Percentiles rank a stretch among this genome's conserved stretches.
These are phyloP conservation scores for Lamproptera curius DNA, from an alignment of 2,888 invertebrate species.

Conservation along the genomic window DNA sequence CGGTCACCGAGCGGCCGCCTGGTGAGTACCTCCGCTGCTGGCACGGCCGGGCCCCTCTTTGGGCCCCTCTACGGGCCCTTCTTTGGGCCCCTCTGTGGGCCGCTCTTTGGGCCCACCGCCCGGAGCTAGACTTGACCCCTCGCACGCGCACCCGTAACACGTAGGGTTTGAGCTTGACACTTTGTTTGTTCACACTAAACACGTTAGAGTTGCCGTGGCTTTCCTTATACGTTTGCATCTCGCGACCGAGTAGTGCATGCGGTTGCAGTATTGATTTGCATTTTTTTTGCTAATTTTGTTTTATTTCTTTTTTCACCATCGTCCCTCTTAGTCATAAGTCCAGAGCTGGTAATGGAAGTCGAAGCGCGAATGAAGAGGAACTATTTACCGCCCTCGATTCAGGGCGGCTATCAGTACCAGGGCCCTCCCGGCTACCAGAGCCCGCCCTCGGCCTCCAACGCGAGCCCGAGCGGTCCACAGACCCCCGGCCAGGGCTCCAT, in stretches of 20 bases:
- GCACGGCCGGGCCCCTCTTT: too few relatives aligned
- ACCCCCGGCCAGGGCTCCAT: slow-evolving; percentile 41
- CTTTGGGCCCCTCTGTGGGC: too few relatives aligned
- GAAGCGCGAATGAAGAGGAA: slow-evolving; percentile 92
- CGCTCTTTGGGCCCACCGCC: too few relatives aligned
- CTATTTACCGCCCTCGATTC: slow-evolving; percentile 85
- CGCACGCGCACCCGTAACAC: too few relatives aligned
- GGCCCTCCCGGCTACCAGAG: slow-evolving; percentile 50
- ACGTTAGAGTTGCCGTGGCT: not conserved
- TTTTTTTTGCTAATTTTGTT: slow-evolving; percentile 35
- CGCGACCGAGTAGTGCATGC: slow-evolving; percentile 34
- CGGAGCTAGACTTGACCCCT: too few relatives aligned
- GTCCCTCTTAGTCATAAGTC: slow-evolving; percentile 86
- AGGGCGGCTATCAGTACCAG: slow-evolving; percentile 61
- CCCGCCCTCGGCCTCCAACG: slow-evolving; percentile 38
- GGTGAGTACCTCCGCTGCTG: slow-evolving; percentile 73
- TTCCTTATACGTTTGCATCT: slow-evolving; percentile 18
- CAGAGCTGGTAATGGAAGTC: slow-evolving; percentile 92
- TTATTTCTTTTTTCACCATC: slow-evolving; percentile 22
- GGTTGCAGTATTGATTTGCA: slow-evolving; percentile 26
- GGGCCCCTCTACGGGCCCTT: too few relatives aligned
- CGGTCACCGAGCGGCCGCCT: slow-evolving; percentile 92
- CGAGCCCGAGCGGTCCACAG: slow-evolving; percentile 36
- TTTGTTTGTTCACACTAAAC: slow-evolving; percentile 1
- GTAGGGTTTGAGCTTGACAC: too few relatives aligned